Evolutionary conservation across 1,140 invertebrate genomes (phyloP).

Genomic region (Pachypsylla venusta): DNA sequence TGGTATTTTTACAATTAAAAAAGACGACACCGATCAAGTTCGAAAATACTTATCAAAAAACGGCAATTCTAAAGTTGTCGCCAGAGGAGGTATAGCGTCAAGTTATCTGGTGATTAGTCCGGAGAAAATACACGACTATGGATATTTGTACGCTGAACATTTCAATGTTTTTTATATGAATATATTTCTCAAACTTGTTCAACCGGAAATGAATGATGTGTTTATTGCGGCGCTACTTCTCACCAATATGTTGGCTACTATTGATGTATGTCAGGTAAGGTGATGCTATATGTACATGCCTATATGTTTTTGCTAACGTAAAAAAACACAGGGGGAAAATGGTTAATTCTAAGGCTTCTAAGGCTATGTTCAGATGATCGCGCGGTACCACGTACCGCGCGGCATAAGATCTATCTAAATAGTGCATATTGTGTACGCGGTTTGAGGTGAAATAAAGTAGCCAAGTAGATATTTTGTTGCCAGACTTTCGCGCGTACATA

Average conservation of each 20-base stretch:
- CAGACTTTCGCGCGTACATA: too few species aligned
- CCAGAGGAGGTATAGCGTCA: slow-evolving; percentile 20
- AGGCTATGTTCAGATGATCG: too few species aligned
- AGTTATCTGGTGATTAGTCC: slow-evolving; percentile 30
- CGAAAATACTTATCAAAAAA: slow-evolving; percentile 18
- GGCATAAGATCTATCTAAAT: too few species aligned
- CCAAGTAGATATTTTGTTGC: too few species aligned
- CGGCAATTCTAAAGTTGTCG: not conserved
- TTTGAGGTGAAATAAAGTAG: too few species aligned
- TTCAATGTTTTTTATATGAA: slow-evolving; percentile 34
- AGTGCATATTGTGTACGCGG: too few species aligned
- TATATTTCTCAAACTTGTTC: slow-evolving; percentile 32
- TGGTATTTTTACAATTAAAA: slow-evolving; percentile 29
- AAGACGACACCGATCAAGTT: slow-evolving; percentile 24
- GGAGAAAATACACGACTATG: slow-evolving; percentile 33
- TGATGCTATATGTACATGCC: too few species aligned
- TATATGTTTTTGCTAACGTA: too few species aligned
- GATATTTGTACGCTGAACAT: slow-evolving; percentile 30
- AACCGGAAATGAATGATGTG: slow-evolving; percentile 38
- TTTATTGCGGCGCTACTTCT: slow-evolving; percentile 34
- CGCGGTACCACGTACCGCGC: too few species aligned
- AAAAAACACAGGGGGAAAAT: too few species aligned
- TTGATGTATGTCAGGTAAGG: slow-evolving; percentile 33
- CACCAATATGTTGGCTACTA: slow-evolving; percentile 32
- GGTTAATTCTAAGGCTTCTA: too few species aligned